Evolutionary conservation across 2,113 vertebrate genomes (phyloP).

Genomic region (Rana temporaria): DNA sequence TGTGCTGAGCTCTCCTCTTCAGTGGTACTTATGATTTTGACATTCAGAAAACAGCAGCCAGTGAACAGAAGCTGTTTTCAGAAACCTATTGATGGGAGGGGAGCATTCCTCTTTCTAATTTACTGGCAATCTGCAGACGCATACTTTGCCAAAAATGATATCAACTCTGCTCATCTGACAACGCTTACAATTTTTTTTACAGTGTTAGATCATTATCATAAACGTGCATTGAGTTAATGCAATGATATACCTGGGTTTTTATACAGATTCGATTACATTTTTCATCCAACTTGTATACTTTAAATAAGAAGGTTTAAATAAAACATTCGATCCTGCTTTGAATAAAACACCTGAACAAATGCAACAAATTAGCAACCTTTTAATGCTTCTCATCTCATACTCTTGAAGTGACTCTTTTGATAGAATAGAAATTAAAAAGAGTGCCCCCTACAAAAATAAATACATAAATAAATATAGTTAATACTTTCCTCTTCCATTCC

Average conservation of each 20-base stretch:
- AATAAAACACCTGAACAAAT: too few relatives aligned
- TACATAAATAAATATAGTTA: too few relatives aligned
- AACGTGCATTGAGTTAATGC: constrained; percentile 43
- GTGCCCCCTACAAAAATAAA: too few relatives aligned
- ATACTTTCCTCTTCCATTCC: too few relatives aligned
- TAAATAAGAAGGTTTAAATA: too few relatives aligned
- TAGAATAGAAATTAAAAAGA: too few relatives aligned
- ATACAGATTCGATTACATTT: too few relatives aligned
- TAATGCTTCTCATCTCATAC: too few relatives aligned
- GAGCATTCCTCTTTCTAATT: constrained; percentile 68
- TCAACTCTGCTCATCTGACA: constrained; percentile 36
- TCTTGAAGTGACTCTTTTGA: too few relatives aligned
- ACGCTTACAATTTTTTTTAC: constrained; percentile 54
- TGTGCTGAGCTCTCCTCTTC: constrained; percentile 67
- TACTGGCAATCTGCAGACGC: constrained; percentile 63
- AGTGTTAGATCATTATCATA: constrained; percentile 52
- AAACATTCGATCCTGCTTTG: too few relatives aligned
- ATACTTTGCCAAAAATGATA: constrained; percentile 60
- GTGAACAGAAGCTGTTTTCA: constrained; percentile 70
- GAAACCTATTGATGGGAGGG: constrained; percentile 60
- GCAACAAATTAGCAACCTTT: too few relatives aligned
- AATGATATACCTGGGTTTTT: background rate
- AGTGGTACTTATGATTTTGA: constrained; percentile 62
- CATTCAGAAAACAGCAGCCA: constrained; percentile 60
- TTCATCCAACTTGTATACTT: too few relatives aligned